Percentiles rank a stretch among this genome's conserved stretches.
phyloP scores from a whole-genome alignment of 2,888 invertebrate genomes.

The Myopa testacea region DNA sequence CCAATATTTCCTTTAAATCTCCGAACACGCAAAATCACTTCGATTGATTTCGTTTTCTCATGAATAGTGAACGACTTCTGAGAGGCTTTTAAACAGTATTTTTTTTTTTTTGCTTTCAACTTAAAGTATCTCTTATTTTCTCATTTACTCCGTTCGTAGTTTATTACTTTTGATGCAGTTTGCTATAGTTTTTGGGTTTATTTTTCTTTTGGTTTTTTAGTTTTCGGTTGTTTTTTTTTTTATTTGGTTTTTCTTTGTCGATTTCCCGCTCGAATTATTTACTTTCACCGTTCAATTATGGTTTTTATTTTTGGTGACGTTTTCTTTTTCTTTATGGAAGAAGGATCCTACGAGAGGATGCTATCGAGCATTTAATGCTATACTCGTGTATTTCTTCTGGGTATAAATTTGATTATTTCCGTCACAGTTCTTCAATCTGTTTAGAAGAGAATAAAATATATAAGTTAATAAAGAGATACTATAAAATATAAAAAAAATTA shows the following conservation, averaged over 20 bases:
- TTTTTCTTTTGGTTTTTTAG: neutral
- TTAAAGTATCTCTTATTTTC: neutral
- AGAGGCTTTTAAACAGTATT: neutral
- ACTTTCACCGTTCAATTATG: neutral
- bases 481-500: too few species aligned
- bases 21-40: constrained; percentile 17
- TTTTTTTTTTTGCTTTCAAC: too few species aligned
- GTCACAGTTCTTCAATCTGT: too few species aligned
- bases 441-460: too few species aligned
- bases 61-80: too few species aligned
- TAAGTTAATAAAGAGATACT: too few species aligned
- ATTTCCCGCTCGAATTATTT: neutral
- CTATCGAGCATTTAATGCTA: too few species aligned
- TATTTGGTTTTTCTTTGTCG: neutral
- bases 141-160: neutral
- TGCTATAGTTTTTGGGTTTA: neutral
- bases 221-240: neutral
- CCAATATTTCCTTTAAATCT: neutral
- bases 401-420: too few species aligned
- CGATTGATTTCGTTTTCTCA: constrained; percentile 10
- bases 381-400: too few species aligned
- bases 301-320: neutral
- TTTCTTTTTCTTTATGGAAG: too few species aligned
- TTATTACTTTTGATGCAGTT: neutral
- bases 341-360: too few species aligned